Evolutionary conservation across 2,888 invertebrate genomes (phyloP).

Genomic region (Hipparchia sbordonii): DNA sequence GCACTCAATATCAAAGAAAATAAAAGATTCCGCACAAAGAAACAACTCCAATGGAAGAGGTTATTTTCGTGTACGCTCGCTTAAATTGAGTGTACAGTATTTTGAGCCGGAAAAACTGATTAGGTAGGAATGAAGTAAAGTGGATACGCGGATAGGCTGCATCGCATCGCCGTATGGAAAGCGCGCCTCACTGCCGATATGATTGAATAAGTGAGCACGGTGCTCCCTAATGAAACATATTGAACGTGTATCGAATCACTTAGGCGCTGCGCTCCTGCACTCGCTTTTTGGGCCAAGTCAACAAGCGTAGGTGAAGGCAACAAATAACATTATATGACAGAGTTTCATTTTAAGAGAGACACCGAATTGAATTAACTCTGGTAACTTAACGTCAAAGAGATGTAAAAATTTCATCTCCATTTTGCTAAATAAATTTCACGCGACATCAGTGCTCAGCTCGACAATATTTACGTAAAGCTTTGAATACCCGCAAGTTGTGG

Average conservation of each 20-base stretch:
- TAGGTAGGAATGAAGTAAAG: slow-evolving; percentile 67
- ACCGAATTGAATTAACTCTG: slow-evolving; percentile 78
- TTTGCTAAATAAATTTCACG: slow-evolving; percentile 74
- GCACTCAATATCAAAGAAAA: slow-evolving; percentile 14
- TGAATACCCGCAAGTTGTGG: slow-evolving; percentile 60
- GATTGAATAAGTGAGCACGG: slow-evolving; percentile 79
- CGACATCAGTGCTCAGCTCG: slow-evolving; percentile 60
- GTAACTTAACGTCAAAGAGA: slow-evolving; percentile 75
- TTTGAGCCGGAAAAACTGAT: slow-evolving; percentile 67
- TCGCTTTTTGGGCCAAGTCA: slow-evolving; percentile 70
- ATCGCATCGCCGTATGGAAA: slow-evolving; percentile 52
- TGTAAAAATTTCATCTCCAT: slow-evolving; percentile 70
- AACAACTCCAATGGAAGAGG: slow-evolving; percentile 41
- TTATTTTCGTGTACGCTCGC: slow-evolving; percentile 48
- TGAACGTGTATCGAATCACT: slow-evolving; percentile 82
- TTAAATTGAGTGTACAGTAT: slow-evolving; percentile 62
- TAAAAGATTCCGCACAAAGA: slow-evolving; percentile 37
- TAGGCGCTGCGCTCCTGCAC: slow-evolving; percentile 77
- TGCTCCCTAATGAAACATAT: slow-evolving; percentile 80
- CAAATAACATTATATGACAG: slow-evolving; percentile 76
- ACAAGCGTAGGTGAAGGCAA: slow-evolving; percentile 77
- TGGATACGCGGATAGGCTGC: slow-evolving; percentile 59
- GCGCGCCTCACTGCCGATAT: slow-evolving; percentile 66
- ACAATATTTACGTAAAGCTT: slow-evolving; percentile 69
- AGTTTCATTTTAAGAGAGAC: slow-evolving; percentile 79